These are phyloP conservation scores for Xiphophorus hellerii DNA, from an alignment of 2,113 vertebrate species.

Conservation along the genomic window DNA sequence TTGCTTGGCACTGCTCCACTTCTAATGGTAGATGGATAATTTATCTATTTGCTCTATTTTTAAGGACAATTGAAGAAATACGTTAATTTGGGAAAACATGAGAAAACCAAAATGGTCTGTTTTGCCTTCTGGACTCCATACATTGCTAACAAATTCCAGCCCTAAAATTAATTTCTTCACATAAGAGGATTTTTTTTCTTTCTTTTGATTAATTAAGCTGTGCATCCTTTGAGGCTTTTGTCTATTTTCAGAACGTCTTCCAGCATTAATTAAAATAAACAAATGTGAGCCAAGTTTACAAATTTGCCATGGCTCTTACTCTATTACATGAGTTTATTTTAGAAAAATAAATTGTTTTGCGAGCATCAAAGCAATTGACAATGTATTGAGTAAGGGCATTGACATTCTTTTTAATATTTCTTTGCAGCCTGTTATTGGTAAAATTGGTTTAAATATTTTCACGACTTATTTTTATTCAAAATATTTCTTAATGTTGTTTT, in stretches of 20 bases:
- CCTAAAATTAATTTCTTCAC: conserved; percentile 25
- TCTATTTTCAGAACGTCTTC: conserved; percentile 18
- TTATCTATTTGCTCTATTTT: background rate
- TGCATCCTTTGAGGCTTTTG: conserved; percentile 23
- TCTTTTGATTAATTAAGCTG: background rate
- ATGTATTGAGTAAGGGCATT: background rate
- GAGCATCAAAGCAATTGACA: conserved; percentile 5
- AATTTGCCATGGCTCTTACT: conserved; percentile 2
- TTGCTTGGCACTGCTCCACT: conserved; percentile 15
- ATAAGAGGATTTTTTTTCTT: conserved; percentile 13
- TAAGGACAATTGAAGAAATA: conserved; percentile 25
- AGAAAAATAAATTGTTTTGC: background rate
- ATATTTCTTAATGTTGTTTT: background rate
- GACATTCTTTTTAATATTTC: background rate
- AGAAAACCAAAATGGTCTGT: conserved; percentile 14
- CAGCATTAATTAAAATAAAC: conserved; percentile 34
- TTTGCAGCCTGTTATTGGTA: background rate
- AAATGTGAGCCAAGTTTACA: conserved; percentile 37
- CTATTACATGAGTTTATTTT: conserved; percentile 10
- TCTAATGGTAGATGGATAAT: conserved; percentile 4
- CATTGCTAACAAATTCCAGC: conserved; percentile 5
- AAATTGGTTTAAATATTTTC: background rate
- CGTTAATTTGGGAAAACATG: conserved; percentile 40
- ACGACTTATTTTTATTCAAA: background rate
- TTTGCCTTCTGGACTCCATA: conserved; percentile 19